Evolutionary conservation across 2,113 vertebrate species (phyloP).

Genomic region (Ptilonorhynchus violaceus): DNA sequence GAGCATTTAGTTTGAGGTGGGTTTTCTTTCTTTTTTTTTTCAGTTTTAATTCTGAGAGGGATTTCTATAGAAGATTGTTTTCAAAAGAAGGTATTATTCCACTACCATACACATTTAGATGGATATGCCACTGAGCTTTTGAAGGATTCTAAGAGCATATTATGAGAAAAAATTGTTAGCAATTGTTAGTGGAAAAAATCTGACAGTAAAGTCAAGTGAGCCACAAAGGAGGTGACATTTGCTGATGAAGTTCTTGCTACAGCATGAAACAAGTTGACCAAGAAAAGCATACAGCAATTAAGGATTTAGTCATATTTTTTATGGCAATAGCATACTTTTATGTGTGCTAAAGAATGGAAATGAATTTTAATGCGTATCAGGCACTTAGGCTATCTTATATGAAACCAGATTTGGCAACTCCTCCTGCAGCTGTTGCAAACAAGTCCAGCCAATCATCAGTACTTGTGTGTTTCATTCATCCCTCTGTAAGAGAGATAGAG

Average conservation of each 20-base stretch:
- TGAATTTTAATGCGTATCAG: conserved; percentile 54
- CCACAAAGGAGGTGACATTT: background rate
- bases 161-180: background rate
- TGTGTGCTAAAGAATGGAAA: conserved; percentile 42
- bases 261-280: background rate
- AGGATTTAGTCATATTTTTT: conserved; percentile 24
- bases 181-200: conserved; percentile 12
- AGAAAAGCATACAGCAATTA: conserved; percentile 8
- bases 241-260: background rate
- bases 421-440: conserved; percentile 64
- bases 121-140: background rate
- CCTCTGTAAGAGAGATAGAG: conserved; percentile 32
- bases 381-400: conserved; percentile 46
- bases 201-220: conserved; percentile 21
- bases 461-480: conserved; percentile 62
- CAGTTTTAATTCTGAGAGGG: background rate
- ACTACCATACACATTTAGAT: background rate
- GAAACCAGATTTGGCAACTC: conserved; percentile 60
- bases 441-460: conserved; percentile 60
- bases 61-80: background rate
- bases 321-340: background rate
- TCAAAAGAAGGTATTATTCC: conserved; percentile 10
- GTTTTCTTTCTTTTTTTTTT: background rate
- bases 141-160: background rate
- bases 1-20: background rate